A percentile compares a stretch with the other conserved stretches of the same genome.
phyloP scores from a whole-genome alignment of 2,888 invertebrate genomes.

The Lasioglossum malachurum region DNA sequence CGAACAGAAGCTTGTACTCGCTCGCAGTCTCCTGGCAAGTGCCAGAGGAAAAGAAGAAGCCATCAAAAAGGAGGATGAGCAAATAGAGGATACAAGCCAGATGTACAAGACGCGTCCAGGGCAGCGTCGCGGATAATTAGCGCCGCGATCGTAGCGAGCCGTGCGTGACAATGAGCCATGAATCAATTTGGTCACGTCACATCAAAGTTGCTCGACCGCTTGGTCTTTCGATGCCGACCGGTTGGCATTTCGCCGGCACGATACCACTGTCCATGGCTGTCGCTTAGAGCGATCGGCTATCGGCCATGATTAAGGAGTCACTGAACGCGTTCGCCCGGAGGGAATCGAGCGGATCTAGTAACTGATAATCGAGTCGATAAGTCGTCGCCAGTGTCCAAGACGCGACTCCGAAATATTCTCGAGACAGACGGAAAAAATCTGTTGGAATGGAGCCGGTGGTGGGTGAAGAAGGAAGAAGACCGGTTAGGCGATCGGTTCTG shows the following conservation, averaged over 20 bases:
- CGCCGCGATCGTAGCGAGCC: slow-evolving; percentile 53
- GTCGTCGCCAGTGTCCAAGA: slow-evolving; percentile 12
- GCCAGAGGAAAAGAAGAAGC: background rate
- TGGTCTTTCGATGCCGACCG: slow-evolving; percentile 69
- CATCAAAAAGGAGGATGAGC: no score
- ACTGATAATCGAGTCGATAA: slow-evolving; percentile 40
- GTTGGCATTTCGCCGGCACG: slow-evolving; percentile 72
- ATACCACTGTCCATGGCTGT: slow-evolving; percentile 54
- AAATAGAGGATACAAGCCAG: background rate
- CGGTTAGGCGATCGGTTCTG: background rate
- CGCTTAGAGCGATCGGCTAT: slow-evolving; percentile 61
- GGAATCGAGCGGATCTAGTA: slow-evolving; percentile 43
- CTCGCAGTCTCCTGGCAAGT: background rate
- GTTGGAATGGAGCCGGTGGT: background rate
- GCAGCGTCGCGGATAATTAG: slow-evolving; percentile 69
- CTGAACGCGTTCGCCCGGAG: slow-evolving; percentile 35
- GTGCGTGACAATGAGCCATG: slow-evolving; percentile 76
- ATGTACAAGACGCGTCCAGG: slow-evolving; percentile 20
- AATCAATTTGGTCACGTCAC: slow-evolving; percentile 75
- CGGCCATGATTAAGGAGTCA: slow-evolving; percentile 62
- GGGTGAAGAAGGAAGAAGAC: background rate
- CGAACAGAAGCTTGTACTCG: background rate
- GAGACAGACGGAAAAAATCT: background rate
- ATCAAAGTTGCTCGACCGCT: slow-evolving; percentile 77
- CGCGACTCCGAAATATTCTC: slow-evolving; percentile 20